Percentiles rank a stretch among this genome's conserved stretches.
Evolutionary conservation across 2,797 vertebrate species (phyloP).

Genomic region (Falco rusticolus): DNA sequence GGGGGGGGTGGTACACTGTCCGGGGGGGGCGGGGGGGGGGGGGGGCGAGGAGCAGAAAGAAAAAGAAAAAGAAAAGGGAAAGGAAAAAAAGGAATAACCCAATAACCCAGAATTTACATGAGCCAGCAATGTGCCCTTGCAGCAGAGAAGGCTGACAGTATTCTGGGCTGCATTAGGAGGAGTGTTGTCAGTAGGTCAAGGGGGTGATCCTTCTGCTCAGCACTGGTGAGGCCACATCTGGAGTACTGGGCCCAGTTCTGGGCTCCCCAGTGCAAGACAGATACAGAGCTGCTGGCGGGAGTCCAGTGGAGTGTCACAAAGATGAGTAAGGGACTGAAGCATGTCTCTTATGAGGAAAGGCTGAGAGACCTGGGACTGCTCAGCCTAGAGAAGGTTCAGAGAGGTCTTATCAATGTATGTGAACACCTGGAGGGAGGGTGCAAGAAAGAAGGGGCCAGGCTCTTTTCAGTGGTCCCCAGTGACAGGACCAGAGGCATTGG

Average conservation of each 20-base stretch:
- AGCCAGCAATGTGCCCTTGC: neutral
- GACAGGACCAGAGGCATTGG: too few relatives aligned
- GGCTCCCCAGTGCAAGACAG: neutral
- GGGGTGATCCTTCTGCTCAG: neutral
- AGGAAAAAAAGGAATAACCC: neutral
- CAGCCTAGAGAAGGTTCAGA: too few relatives aligned
- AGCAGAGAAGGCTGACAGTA: neutral
- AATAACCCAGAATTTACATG: neutral
- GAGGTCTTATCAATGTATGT: too few relatives aligned
- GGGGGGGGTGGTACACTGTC: neutral
- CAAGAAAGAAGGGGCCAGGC: too few relatives aligned
- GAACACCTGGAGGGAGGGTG: too few relatives aligned
- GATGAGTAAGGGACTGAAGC: neutral
- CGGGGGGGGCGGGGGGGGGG: neutral
- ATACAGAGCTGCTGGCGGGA: too few relatives aligned
- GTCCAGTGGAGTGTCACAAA: too few relatives aligned
- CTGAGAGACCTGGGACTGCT: neutral
- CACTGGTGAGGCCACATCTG: neutral
- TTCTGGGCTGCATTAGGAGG: neutral
- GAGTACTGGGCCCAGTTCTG: neutral
- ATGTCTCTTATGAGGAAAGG: neutral
- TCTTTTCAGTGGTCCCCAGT: too few relatives aligned
- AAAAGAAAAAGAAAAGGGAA: neutral
- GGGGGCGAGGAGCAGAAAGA: neutral
- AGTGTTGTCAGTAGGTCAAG: neutral